These are phyloP conservation scores for Pseudanteris insignis DNA, from an alignment of 2,888 invertebrate genomes.

Conservation along the genomic window DNA sequence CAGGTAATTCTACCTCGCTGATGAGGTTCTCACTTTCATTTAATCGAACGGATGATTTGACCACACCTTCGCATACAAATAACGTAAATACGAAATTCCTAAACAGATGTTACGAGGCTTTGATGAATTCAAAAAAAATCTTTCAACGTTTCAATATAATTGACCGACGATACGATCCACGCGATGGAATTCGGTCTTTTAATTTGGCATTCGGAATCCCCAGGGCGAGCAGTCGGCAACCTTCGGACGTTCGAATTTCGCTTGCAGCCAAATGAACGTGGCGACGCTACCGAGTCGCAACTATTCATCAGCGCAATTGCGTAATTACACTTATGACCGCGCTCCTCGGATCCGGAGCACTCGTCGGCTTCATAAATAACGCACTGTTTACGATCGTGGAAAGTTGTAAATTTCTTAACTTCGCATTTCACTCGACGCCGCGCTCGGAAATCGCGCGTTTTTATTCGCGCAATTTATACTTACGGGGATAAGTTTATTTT, in stretches of 20 bases:
- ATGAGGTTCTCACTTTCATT: slow-evolving; percentile 26
- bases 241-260: not conserved
- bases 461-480: slow-evolving; percentile 22
- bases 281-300: slow-evolving; percentile 6
- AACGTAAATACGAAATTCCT: slow-evolving; percentile 23
- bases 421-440: slow-evolving; percentile 22
- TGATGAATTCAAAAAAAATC: slow-evolving; percentile 14
- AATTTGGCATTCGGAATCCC: not conserved
- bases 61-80: slow-evolving; percentile 15
- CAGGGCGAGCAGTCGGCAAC: not conserved
- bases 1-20: slow-evolving; percentile 11
- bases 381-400: slow-evolving; percentile 18
- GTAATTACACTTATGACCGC: slow-evolving; percentile 13
- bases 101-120: slow-evolving; percentile 20
- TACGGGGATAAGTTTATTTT: slow-evolving; percentile 25
- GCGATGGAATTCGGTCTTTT: no score
- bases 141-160: slow-evolving; percentile 19
- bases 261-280: slow-evolving; percentile 7
- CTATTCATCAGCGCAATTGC: slow-evolving; percentile 14
- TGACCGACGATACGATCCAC: no score
- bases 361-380: slow-evolving; percentile 24
- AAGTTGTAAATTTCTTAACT: slow-evolving; percentile 26
- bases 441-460: slow-evolving; percentile 6
- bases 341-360: slow-evolving; percentile 10
- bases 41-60: slow-evolving; percentile 16